Percentiles rank a stretch among this genome's conserved stretches.
Evolutionary conservation across 1,140 invertebrate species (phyloP).

Genomic region (Xylocopa sonorina): DNA sequence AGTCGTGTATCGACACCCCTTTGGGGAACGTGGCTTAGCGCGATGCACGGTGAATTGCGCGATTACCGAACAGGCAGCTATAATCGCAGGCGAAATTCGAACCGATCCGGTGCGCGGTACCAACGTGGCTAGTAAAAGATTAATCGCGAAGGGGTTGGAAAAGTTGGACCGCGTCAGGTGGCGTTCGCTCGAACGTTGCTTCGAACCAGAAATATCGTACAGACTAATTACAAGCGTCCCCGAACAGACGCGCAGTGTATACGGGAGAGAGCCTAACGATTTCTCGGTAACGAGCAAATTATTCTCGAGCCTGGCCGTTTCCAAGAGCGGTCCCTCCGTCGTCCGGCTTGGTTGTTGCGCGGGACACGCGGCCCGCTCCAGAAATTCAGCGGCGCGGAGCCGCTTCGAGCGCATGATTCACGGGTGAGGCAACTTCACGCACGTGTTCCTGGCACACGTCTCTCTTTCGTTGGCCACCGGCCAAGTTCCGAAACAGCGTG

Average conservation of each 20-base stretch:
- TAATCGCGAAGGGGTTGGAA: too few species aligned
- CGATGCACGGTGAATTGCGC: not conserved
- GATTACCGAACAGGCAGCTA: too few species aligned
- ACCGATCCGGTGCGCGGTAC: too few species aligned
- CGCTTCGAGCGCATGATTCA: constrained; percentile 59
- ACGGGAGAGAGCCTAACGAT: not conserved
- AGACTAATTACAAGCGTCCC: not conserved
- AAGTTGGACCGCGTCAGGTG: too few species aligned
- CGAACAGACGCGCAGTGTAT: not conserved
- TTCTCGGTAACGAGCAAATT: constrained; percentile 22
- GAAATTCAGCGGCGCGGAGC: constrained; percentile 45
- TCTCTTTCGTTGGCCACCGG: constrained; percentile 45
- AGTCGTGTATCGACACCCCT: not conserved
- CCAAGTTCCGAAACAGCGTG: constrained; percentile 55
- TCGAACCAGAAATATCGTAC: not conserved
- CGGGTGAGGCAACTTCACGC: constrained; percentile 58
- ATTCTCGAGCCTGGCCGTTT: constrained; percentile 5
- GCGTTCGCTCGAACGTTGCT: too few species aligned
- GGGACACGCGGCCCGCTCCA: constrained; percentile 13
- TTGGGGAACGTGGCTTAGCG: not conserved
- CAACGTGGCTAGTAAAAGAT: too few species aligned
- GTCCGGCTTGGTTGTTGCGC: too few species aligned
- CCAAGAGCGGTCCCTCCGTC: not conserved
- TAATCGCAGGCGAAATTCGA: too few species aligned
- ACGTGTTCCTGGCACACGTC: constrained; percentile 66